Conservation (phyloP, 2,113 vertebrate species). For the Saccopteryx bilineata region DNA sequence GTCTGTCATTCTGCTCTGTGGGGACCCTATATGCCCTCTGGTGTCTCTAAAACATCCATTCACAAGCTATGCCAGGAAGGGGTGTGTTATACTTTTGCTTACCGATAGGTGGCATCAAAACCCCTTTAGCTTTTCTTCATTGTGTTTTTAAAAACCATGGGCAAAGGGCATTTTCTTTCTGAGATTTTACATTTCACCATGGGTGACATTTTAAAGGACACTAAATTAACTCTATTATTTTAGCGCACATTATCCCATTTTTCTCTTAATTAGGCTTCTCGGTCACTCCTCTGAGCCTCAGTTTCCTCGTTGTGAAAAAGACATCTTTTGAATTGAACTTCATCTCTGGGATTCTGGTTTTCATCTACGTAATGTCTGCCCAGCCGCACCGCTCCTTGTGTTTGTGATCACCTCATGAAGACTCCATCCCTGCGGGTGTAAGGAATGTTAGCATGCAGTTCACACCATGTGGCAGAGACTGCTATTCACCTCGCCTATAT, state of each 20-base stretch:
- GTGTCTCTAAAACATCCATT: background rate
- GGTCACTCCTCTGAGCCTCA: background rate
- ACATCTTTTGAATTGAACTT: background rate
- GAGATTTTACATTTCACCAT: background rate
- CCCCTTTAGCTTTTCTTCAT: conserved; percentile 70
- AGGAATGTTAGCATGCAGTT: background rate
- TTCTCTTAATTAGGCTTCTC: background rate
- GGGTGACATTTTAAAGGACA: background rate
- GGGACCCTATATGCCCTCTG: background rate
- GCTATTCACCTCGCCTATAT: background rate
- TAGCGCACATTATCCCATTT: background rate
- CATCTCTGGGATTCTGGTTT: conserved; percentile 12
- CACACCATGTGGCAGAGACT: background rate
- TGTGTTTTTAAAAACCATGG: conserved; percentile 10
- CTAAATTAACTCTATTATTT: background rate
- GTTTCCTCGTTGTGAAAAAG: conserved; percentile 19
- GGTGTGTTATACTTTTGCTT: conserved; percentile 60
- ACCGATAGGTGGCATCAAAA: conserved; percentile 87
- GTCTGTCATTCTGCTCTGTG: too few species aligned
- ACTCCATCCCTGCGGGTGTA: background rate
- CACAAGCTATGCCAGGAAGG: background rate
- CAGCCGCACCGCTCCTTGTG: background rate
- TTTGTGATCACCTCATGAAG: background rate
- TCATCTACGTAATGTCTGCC: background rate
- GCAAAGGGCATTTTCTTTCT: conserved; percentile 38